A percentile compares a stretch with the other conserved stretches of the same genome.
These are phyloP conservation scores for Drosophila subpulchrella DNA, from an alignment of 1,140 invertebrate genomes.

Conservation along the genomic window DNA sequence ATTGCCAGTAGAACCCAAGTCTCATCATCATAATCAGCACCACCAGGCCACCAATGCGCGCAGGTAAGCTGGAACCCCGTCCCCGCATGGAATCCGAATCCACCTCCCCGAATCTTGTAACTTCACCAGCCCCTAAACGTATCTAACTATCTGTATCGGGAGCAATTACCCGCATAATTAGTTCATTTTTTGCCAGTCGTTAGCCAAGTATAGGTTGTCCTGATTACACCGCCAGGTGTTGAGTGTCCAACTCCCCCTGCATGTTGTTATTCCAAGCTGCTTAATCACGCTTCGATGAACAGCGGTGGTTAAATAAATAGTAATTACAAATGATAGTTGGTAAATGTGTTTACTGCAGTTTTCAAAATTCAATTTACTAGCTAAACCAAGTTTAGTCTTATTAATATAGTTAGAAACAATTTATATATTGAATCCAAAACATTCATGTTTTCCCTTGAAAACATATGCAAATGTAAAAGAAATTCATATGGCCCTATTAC, in stretches of 20 bases:
- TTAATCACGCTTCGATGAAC: constrained; percentile 29
- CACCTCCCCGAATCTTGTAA: background rate
- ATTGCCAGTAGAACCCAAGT: constrained; percentile 50
- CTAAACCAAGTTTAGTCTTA: too few relatives aligned
- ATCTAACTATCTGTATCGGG: constrained; percentile 15
- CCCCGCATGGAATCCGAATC: constrained; percentile 12
- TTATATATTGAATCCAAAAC: too few relatives aligned
- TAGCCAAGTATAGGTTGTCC: constrained; percentile 20
- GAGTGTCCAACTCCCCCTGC: background rate
- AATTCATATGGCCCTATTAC: too few relatives aligned
- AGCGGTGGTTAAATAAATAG: background rate
- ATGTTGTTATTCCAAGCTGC: constrained; percentile 12
- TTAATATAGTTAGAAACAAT: too few relatives aligned
- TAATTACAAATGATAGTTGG: background rate
- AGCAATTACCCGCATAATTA: constrained; percentile 61
- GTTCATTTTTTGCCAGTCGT: constrained; percentile 17
- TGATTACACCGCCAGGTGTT: constrained; percentile 15
- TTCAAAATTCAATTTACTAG: too few relatives aligned
- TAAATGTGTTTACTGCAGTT: too few relatives aligned
- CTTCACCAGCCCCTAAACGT: constrained; percentile 5
- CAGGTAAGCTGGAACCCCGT: constrained; percentile 57
- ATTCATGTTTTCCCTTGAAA: background rate
- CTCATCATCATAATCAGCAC: constrained; percentile 46
- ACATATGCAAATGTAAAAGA: too few relatives aligned
- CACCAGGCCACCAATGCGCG: constrained; percentile 72